Percentiles rank a stretch among this genome's conserved stretches.
phyloP scores from a whole-genome alignment of 1,140 invertebrate species.

The Antheraea pernyi region DNA sequence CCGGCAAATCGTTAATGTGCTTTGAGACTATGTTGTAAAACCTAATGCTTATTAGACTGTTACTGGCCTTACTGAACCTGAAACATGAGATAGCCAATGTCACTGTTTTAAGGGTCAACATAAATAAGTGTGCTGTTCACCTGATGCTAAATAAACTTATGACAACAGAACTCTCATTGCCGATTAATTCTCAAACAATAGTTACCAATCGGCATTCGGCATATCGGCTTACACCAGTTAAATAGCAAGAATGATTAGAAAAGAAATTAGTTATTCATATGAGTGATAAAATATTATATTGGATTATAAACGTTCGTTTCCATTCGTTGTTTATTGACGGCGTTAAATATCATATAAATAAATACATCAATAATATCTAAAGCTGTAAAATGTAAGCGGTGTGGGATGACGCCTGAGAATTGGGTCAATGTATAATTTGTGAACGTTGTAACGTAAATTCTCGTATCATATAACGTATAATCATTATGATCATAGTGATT shows the following conservation, averaged over 20 bases:
- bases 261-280: not conserved
- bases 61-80: too few relatives aligned
- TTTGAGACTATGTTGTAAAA: too few relatives aligned
- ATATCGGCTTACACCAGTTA: not conserved
- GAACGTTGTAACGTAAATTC: not conserved
- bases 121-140: too few relatives aligned
- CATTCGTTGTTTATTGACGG: not conserved
- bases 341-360: not conserved
- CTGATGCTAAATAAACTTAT: too few relatives aligned
- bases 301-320: not conserved
- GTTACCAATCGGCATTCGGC: too few relatives aligned
- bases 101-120: too few relatives aligned
- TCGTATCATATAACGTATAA: not conserved
- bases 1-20: too few relatives aligned
- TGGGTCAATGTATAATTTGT: slow-evolving; percentile 15
- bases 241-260: not conserved
- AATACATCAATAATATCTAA: slow-evolving; percentile 17
- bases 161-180: too few relatives aligned
- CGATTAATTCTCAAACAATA: too few relatives aligned
- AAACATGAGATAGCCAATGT: too few relatives aligned
- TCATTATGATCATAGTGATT: not conserved
- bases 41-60: too few relatives aligned
- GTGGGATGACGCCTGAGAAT: slow-evolving; percentile 29
- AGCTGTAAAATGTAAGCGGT: slow-evolving; percentile 19
- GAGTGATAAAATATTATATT: not conserved